Percentiles rank a stretch among this genome's conserved stretches.
Evolutionary conservation across 2,113 vertebrate genomes (phyloP).

Genomic region (Rhizomys pruinosus): DNA sequence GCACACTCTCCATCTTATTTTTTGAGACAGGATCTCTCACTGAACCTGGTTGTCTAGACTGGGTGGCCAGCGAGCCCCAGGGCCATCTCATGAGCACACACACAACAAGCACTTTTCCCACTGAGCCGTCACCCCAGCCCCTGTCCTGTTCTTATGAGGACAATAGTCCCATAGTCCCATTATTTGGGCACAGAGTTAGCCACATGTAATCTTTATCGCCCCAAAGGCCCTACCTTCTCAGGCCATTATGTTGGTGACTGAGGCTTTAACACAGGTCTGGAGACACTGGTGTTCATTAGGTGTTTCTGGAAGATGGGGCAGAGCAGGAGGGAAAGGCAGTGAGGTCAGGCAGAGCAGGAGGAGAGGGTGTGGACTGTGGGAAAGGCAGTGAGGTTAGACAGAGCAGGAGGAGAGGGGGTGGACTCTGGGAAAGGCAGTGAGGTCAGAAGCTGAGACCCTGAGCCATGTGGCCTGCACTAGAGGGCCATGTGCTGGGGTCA

Average conservation of each 20-base stretch:
- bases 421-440: neutral
- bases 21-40: neutral
- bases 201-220: neutral
- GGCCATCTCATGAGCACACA: no score
- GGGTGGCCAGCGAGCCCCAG: neutral
- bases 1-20: neutral
- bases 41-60: neutral
- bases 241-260: fast-evolving
- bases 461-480: neutral
- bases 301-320: no score
- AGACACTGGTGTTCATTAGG: neutral
- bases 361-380: neutral
- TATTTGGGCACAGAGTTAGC: neutral
- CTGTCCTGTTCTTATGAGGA: neutral
- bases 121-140: neutral
- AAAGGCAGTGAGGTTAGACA: no score
- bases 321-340: no score
- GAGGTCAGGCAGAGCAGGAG: no score
- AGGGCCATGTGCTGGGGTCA: neutral
- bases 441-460: neutral
- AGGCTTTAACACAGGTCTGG: neutral
- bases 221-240: neutral
- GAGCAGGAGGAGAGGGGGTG: neutral
- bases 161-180: neutral
- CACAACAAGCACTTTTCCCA: neutral